Percentiles rank a stretch among this genome's conserved stretches.
phyloP scores from a whole-genome alignment of 2,797 vertebrate species.

The Epinephelus awoara region DNA sequence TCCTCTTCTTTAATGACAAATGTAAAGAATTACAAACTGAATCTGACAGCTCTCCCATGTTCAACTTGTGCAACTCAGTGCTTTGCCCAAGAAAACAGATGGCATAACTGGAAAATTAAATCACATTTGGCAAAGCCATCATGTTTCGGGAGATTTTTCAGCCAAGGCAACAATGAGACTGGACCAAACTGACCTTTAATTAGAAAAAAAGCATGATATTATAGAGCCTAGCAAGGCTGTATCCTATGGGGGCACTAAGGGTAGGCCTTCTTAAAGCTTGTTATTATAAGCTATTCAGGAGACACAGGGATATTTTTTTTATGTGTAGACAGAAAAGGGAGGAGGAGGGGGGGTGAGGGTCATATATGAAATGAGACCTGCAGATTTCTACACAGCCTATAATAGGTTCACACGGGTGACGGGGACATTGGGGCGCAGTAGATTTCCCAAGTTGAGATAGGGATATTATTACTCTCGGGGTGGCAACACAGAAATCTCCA shows the following conservation, averaged over 20 bases:
- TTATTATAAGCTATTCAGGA: slow-evolving; percentile 89
- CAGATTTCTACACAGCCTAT: slow-evolving; percentile 84
- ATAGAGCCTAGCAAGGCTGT: slow-evolving; percentile 73
- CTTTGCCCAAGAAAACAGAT: slow-evolving; percentile 81
- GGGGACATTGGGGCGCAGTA: slow-evolving; percentile 81
- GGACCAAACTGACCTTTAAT: slow-evolving; percentile 88
- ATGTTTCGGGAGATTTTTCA: slow-evolving; percentile 76
- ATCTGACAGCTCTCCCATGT: slow-evolving; percentile 59
- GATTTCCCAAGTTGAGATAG: slow-evolving; percentile 89
- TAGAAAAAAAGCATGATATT: slow-evolving; percentile 86
- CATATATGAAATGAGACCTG: slow-evolving; percentile 86
- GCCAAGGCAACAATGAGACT: slow-evolving; percentile 78
- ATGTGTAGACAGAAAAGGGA: slow-evolving; percentile 79
- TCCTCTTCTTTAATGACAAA: slow-evolving; percentile 19
- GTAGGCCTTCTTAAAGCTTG: slow-evolving; percentile 84
- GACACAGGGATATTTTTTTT: slow-evolving; percentile 80
- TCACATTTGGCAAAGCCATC: slow-evolving; percentile 83
- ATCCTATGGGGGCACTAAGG: slow-evolving; percentile 83
- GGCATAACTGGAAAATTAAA: slow-evolving; percentile 83
- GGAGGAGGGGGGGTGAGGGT: slow-evolving; percentile 59
- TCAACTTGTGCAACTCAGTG: slow-evolving; percentile 66
- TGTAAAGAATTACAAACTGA: slow-evolving; percentile 43
- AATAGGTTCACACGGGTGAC: slow-evolving; percentile 85
- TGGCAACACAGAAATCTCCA: slow-evolving; percentile 87
- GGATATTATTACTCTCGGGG: slow-evolving; percentile 87